Base-by-base conservation (phyloP, 2,888 invertebrate genomes). In the Amphimallon solstitiale region DNA sequence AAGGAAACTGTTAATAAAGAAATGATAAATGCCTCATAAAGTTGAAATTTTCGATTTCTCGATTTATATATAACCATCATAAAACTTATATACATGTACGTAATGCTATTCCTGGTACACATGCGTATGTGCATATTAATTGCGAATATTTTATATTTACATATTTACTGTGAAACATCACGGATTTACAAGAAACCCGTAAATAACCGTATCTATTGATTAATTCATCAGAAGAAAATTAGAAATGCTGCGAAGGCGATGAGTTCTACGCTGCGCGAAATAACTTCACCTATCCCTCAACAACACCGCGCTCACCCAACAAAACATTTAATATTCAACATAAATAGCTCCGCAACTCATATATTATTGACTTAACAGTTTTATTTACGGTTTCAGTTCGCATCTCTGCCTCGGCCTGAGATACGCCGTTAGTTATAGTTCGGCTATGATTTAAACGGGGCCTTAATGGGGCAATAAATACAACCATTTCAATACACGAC, bases 391-490 rank as follows among this genome's bases (percentile, higher is more conserved):
- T 72, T 63, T 64, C 70, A 71, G 70, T 72, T 72, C 73, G 74
- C 74, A 71, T 72, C 68, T 71, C 71, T 68, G 49, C 65, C 59
- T 59, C 60, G 49, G 60, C 65, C 63, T 48, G 52, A 66, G 80
- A 81, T 80, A 80, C 77, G 79, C 79, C 79, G 80, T 78, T 84
- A 85, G 84, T 85, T 85, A 84, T 81, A 83, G 85, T 84, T 82
- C 81, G 76, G 80, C 81, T 81, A 85, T 86, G 86, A 85, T 86
- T 86, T 86, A 85, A 85, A 82, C 83, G 80, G 82, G 79, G 82
- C 84, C 85, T 85, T 86, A 86, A 86, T 86, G 85, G 86, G 84
- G 84, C 85, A 84, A 86, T 85, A 86, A 85, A 86, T 86, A 86
- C 84, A 82, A 80, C 83, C 83, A 85, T 85, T 85, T 85, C 85